phyloP scores from a whole-genome alignment of 2,888 invertebrate genomes.

The Pristionchus mayeri region DNA sequence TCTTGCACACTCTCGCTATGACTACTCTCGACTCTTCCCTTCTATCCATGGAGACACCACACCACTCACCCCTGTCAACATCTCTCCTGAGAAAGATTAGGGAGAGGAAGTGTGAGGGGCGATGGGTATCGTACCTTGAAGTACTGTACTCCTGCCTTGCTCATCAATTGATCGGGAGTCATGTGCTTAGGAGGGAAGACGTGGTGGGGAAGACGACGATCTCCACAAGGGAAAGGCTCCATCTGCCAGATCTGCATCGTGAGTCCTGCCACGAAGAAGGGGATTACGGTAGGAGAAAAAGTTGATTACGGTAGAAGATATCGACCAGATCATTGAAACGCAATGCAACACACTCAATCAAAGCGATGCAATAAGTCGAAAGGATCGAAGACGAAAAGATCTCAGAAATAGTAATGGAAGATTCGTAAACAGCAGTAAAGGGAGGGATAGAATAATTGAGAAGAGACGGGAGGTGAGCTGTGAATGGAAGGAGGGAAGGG shows the following conservation, averaged over 20 bases:
- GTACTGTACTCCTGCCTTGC: constrained; percentile 53
- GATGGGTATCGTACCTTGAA: constrained; percentile 52
- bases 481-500: neutral
- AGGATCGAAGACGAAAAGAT: neutral
- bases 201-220: constrained; percentile 59
- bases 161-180: constrained; percentile 52
- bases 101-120: neutral
- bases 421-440: constrained; percentile 16
- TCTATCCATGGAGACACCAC: neutral
- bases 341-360: neutral
- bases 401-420: neutral
- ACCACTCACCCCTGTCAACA: neutral
- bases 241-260: constrained; percentile 60
- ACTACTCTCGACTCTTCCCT: neutral
- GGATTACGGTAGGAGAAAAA: neutral
- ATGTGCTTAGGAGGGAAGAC: constrained; percentile 58
- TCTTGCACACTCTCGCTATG: neutral
- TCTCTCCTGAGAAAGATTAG: no score
- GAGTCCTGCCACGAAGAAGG: neutral
- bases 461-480: neutral
- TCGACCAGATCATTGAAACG: neutral
- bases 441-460: neutral
- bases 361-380: no score
- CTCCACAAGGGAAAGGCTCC: constrained; percentile 59
- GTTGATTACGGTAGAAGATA: neutral